phyloP scores from a whole-genome alignment of 2,113 vertebrate species.

The Gorilla gorilla region DNA sequence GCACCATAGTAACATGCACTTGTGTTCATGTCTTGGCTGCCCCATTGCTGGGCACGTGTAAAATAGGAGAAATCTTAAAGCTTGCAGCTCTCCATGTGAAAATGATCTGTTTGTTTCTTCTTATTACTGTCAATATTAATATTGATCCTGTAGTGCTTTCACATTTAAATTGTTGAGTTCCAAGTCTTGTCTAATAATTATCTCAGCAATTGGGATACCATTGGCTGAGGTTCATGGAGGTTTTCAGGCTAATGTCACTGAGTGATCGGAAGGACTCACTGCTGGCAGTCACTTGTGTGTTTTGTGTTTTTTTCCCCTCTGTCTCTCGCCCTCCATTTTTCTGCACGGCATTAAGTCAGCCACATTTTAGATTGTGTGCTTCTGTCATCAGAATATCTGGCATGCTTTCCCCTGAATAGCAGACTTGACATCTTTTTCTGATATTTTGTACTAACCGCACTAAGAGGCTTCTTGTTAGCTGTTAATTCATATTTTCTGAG shows the following conservation, averaged over 20 bases:
- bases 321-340: background rate
- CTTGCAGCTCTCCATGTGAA: background rate
- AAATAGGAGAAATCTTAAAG: background rate
- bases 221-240: background rate
- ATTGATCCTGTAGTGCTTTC: background rate
- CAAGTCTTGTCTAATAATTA: background rate
- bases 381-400: background rate
- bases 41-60: fast-evolving
- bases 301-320: background rate
- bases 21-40: fast-evolving
- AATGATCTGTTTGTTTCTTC: fast-evolving
- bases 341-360: background rate
- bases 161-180: fast-evolving
- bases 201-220: fast-evolving
- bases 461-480: background rate
- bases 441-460: too few relatives aligned
- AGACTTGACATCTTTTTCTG: background rate
- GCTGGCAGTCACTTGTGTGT: background rate
- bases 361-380: background rate
- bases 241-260: background rate
- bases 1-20: fast-evolving
- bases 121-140: fast-evolving
- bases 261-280: too few relatives aligned
- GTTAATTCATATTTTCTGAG: background rate
- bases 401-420: background rate